Conservation (phyloP, 1,140 invertebrate species). For the Oedothorax gibbosus region DNA sequence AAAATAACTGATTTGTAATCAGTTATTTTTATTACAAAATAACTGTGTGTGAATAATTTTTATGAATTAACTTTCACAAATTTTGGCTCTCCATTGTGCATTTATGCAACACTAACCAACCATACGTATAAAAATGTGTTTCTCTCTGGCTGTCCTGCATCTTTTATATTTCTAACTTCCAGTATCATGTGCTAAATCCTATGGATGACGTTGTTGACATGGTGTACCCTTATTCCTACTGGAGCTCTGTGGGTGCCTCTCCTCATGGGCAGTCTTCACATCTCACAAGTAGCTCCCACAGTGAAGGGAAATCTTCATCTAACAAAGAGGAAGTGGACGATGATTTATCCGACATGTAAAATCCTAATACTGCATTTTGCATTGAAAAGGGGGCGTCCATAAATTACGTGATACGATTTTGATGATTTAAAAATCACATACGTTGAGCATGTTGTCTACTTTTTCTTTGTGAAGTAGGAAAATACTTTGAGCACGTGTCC, state of each 20-base stretch:
- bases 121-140: no score
- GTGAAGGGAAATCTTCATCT: background rate
- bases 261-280: slow-evolving; percentile 64
- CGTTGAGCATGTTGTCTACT: no score
- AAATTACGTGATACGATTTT: background rate
- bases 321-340: background rate
- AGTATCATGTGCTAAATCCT: slow-evolving; percentile 44
- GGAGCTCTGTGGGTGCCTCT: slow-evolving; percentile 67
- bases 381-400: background rate
- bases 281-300: slow-evolving; percentile 43
- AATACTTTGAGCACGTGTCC: no score
- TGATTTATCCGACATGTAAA: slow-evolving; percentile 18
- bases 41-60: no score
- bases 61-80: no score
- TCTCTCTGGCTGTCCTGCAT: no score
- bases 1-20: no score
- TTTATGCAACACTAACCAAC: no score
- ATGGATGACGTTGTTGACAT: slow-evolving; percentile 25
- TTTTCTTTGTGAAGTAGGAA: no score
- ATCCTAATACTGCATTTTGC: background rate
- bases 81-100: no score
- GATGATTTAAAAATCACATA: background rate
- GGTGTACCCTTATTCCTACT: slow-evolving; percentile 68
- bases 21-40: no score
- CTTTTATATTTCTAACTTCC: slow-evolving; percentile 9